phyloP scores from a whole-genome alignment of 2,113 vertebrate species.

The Ailurus styani region DNA sequence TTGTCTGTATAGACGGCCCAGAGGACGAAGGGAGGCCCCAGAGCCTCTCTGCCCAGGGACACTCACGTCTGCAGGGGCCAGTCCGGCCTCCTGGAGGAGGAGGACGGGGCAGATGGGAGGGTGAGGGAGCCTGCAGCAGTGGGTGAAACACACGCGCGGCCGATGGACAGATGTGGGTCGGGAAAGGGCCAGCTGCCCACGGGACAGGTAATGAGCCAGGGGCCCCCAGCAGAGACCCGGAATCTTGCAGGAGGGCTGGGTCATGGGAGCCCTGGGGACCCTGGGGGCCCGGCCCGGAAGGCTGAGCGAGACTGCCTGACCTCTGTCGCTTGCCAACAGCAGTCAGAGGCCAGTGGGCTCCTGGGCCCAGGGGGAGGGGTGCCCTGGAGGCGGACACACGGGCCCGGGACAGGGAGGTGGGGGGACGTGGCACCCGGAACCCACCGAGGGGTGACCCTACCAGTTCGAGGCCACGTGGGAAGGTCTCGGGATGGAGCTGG shows the following conservation, averaged over 20 bases:
- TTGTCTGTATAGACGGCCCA: not conserved
- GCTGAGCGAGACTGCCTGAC: not conserved
- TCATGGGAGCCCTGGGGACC: rapidly evolving
- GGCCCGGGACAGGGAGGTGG: no score
- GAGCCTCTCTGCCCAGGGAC: not conserved
- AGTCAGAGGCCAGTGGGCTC: not conserved
- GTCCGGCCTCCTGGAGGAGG: not conserved
- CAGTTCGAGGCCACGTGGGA: not conserved
- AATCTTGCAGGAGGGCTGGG: not conserved
- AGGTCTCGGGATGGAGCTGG: not conserved
- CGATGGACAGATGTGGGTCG: rapidly evolving
- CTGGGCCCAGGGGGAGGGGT: no score
- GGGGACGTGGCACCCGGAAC: no score
- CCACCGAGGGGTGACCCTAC: not conserved
- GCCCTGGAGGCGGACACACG: no score
- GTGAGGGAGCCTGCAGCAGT: not conserved
- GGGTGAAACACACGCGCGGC: not conserved
- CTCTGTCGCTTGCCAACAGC: rapidly evolving
- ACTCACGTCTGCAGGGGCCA: not conserved
- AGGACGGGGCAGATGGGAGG: rapidly evolving
- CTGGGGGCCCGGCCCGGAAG: rapidly evolving
- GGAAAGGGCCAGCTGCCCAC: not conserved
- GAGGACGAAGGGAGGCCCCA: not conserved
- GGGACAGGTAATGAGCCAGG: not conserved
- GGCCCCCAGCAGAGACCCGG: not conserved